Base-by-base conservation (phyloP, 2,797 vertebrate genomes). In the Sebastes diploproa region DNA sequence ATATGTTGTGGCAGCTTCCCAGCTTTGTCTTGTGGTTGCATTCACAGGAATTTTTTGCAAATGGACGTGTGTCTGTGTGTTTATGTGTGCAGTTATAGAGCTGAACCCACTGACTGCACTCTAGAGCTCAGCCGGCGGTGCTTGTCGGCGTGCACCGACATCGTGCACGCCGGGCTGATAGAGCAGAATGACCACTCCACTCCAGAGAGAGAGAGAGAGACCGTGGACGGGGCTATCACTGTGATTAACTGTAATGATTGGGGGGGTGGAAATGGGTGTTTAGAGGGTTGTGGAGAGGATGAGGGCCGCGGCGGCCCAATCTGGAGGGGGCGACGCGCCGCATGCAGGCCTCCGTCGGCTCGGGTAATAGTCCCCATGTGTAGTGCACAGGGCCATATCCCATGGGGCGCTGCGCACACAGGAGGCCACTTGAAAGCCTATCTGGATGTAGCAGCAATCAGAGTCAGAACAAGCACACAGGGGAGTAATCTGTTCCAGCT, bases 401-500 rank as follows among this genome's bases (percentile, higher is more conserved):
- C 93, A 93, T 90, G 90, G 87, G 94, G 92, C 90, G 68, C 72
- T 76, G 88, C 83, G 71, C 88, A 92, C 93, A 92, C 94, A 93
- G 88, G 93, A 94, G 94, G 95, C 93, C 94, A 95, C 95, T 94
- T 95, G 93, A 95, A 95, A 95, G 94, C 88, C 91, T 94, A 94
- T 94, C 91, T 93, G 92, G 90, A 95, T 94, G 94, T 90, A 92
- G 92, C 92, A 88, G 94, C 94, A 96, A 96, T 96, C 93, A 94
- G 91, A 92, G 89, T 89, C 88, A 88, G 90, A 94, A 94, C 90
- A 91, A 91, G 91, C 89, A 90, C 94, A 91, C 92, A 88, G 92
- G 93, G 93, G 92, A 95, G 87, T 95, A 95, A 95, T 95, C 92
- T 95, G 92, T 94, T 95, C 94, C 95, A 95, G 95, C 91, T 95